Conservation (phyloP, 2,888 invertebrate genomes). For the Dryobotodes eremita region DNA sequence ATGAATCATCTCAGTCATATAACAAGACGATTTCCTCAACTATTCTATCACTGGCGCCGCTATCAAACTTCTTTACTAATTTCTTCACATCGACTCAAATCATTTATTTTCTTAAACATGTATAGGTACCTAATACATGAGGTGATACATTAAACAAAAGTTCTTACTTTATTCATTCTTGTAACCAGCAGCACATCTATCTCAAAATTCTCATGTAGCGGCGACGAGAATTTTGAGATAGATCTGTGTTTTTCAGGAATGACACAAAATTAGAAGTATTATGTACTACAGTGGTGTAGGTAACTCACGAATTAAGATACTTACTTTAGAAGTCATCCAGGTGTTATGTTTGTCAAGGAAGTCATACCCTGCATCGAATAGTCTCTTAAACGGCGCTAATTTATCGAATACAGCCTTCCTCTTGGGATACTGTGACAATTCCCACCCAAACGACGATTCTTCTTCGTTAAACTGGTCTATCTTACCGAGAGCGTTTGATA, state of each 20-base stretch:
- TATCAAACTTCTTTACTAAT: background rate
- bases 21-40: background rate
- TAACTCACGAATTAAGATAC: constrained; percentile 1
- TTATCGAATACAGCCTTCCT: constrained; percentile 95
- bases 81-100: background rate
- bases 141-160: background rate
- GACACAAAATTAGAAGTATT: background rate
- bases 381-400: constrained; percentile 95
- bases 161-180: background rate
- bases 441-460: constrained; percentile 96
- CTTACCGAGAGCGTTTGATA: constrained; percentile 93
- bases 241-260: background rate
- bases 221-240: background rate
- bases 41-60: background rate
- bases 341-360: constrained; percentile 95
- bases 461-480: constrained; percentile 98
- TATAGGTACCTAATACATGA: background rate
- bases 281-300: background rate
- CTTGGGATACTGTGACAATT: constrained; percentile 96
- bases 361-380: constrained; percentile 97
- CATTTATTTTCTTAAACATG: background rate
- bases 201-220: background rate
- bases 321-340: constrained; percentile 94
- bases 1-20: too few relatives aligned
- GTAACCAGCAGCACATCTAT: background rate